Evolutionary conservation across 92 coral and sea anemone genomes (phyloP), one percentile per base, ranked within the genome.

Genomic region (Hydrozoanthus gracilis): DNA sequence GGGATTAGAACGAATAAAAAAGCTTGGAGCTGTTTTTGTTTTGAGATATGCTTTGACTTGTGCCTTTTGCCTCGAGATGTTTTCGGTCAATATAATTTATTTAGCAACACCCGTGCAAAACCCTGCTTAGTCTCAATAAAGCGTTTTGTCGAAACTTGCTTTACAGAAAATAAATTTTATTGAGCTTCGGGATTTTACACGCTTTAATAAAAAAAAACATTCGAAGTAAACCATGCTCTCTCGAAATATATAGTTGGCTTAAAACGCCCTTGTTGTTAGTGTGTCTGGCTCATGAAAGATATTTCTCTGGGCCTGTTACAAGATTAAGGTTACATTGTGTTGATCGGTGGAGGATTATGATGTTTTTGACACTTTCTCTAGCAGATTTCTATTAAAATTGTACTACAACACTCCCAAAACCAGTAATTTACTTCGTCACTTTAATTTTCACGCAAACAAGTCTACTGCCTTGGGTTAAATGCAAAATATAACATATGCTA

Each of bases 1-100:
- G 14, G 60, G 73, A 64, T 61, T 79, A 79, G 18, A 51, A n/a
- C n/a, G 47, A 27, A 54, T 66, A 54, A 76, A 54, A 76, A 68
- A 27, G 48, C 44, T 27, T 68, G 44, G 44, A 68, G 11, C 10
- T 9, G 27, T 68, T 45, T 68, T 68, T 68, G 73, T 68, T 68
- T 68, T 20, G 14, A 20, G 48, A 8, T 68, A 3, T 4, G 13
- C 45, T 27, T 68, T 15, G 44, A 68, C 12, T 35, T 39, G 73
- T 35, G 48, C 47, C 14, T 68, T 20, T 68, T 68, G 47, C 73
- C 73, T 68, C 73, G 47, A 68, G 73, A 27, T 68, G 48, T 68
- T 68, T 68, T 27, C 73, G 27, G 27, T 1, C 46, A 68, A 68
- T 68, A 68, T 68, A 14, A 27, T 48, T 11, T 61, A 61, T 13